Evolutionary conservation across 2,113 vertebrate genomes (phyloP), one percentile per base, ranked within the genome.

Genomic region (Caranx melampygus): DNA sequence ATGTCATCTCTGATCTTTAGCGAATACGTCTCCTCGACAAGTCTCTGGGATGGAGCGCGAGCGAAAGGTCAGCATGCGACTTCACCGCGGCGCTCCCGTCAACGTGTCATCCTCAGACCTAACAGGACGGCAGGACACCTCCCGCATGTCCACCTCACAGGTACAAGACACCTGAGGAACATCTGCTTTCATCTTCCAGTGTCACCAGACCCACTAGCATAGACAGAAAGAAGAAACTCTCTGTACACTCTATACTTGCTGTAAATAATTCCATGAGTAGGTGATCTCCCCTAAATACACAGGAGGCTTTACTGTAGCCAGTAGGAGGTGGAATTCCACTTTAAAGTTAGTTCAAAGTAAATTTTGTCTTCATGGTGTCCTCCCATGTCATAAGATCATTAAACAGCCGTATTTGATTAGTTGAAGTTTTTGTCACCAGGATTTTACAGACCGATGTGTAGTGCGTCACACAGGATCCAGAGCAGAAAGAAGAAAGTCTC

Each of bases 61-160:
- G 91, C 93, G 97, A 67, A 99, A 98, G 95, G 97, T 98, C 90
- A 98, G 97, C 93, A 98, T 98, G 97, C 93, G 97, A 78, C 94
- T 99, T 89, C 97, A 98, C 93, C 97, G 97, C 0, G 96, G 97
- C 0, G 96, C 97, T 73, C 96, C 97, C 0, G 97, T 98, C 88
- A 98, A 98, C 82, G 94, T 97, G 79, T 99, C 97, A 0, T 98
- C 97, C 0, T 98, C 97, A 10, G 97, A 99, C 83, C 92, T 98
- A 88, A 98, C 97, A 0, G 97, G 97, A 86, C 95, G 96, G 64
- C 97, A 98, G 92, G 97, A 99, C 88, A 95, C 96, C 81, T 98
- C 97, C 44, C 97, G 96, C 94, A 98, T 98, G 97, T 98, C 97
- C 92, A 98, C 97, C 85, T 99, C 97, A 58, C 97, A 99, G 97